Evolutionary conservation across 2,888 invertebrate genomes (phyloP), one percentile per base, ranked within the genome.

Genomic region (Microchrysa polita): DNA sequence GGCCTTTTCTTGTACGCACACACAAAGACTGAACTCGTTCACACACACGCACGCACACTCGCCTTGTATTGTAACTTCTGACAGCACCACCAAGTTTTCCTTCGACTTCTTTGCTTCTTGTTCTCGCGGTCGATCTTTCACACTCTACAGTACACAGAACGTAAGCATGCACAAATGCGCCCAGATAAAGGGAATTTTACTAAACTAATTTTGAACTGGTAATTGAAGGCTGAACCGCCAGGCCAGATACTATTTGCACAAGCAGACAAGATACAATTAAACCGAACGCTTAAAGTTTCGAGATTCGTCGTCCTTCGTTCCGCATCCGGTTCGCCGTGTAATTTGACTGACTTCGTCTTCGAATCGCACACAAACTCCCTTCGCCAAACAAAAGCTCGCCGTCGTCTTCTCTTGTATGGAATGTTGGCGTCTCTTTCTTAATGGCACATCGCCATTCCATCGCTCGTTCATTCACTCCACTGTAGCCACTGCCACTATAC

Each of bases 341-440:
- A n/a, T 48, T 48, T 48, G 48, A 48, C 48, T 48, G 14, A n/a
- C 48, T 48, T 2, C 27, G 48, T n/a, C 14, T 48, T 48, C 14
- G 48, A 48, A 12, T 48, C 48, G 48, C 65, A 23, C 27, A 65
- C 65, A 57, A 63, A 48, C 67, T 72, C 65, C 65, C 72, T 59
- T 67, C 57, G 53, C 73, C 53, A 60, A 73, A 69, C 75, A 48
- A 75, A 75, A 75, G 75, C 75, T 75, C 73, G 69, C 34, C 69
- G 40, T 55, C 57, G 44, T 22, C 27, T 34, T 34, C 27, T n/a
- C n/a, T n/a, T 34, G 27, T 34, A 7, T 34, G 4, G 27, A 5
- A 34, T 34, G 27, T 34, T 7, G 27, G 22, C 14, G 44, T 22
- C 27, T 65, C 55, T 55, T 69, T 69, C 27, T 34, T 34, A 34